Conservation (phyloP, 35 echinoderm and acorn worm species). For the Lytechinus variegatus region DNA sequence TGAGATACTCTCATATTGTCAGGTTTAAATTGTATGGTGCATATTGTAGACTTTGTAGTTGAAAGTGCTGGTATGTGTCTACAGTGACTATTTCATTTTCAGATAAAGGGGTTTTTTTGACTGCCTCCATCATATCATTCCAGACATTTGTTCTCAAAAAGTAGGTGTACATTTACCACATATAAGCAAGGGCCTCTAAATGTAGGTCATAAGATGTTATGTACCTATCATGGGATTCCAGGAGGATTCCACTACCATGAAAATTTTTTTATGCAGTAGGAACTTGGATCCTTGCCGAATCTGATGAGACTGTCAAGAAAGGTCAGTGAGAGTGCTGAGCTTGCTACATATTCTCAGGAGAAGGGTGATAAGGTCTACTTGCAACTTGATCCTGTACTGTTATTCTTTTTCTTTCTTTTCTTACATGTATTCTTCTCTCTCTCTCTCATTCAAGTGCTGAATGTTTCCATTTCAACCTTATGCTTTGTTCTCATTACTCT, state of each 20-base stretch:
- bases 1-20: too few species aligned
- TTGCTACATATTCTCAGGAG: slow-evolving; percentile 37
- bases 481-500: neutral
- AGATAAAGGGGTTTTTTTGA: neutral
- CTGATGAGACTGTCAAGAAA: slow-evolving; percentile 23
- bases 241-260: neutral
- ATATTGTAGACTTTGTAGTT: too few species aligned
- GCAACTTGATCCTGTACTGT: slow-evolving; percentile 38
- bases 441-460: neutral
- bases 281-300: slow-evolving; percentile 37
- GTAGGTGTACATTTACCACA: neutral
- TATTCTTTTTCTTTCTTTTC: neutral
- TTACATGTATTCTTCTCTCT: too few species aligned
- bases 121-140: too few species aligned
- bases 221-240: neutral
- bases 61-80: too few species aligned
- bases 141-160: too few species aligned
- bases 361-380: slow-evolving; percentile 42
- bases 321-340: slow-evolving; percentile 36
- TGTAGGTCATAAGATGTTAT: slow-evolving; percentile 5
- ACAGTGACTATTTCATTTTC: neutral
- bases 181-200: neutral
- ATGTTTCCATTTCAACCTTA: neutral
- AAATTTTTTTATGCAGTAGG: neutral
- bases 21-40: too few species aligned